A percentile compares a stretch with the other conserved stretches of the same genome.
phyloP scores from a whole-genome alignment of 2,888 invertebrate species.

The Plemyria rubiginata region DNA sequence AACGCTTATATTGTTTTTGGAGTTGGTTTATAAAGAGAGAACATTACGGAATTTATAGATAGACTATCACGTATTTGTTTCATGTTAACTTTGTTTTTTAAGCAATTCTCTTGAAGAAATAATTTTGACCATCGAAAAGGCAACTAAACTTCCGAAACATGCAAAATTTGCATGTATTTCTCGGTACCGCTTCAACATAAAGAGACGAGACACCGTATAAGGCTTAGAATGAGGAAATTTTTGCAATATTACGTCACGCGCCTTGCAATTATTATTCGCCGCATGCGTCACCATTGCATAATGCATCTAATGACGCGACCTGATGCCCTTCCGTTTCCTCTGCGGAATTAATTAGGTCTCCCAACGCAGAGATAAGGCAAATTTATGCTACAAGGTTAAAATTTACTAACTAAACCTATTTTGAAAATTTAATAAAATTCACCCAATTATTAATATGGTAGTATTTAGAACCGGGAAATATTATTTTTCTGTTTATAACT shows the following conservation, averaged over 20 bases:
- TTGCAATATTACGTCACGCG: conserved; percentile 26
- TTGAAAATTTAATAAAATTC: not conserved
- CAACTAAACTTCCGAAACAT: not conserved
- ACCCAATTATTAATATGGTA: too few relatives aligned
- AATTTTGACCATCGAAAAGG: not conserved
- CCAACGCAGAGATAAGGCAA: conserved; percentile 30
- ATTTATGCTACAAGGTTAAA: not conserved
- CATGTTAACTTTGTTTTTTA: not conserved
- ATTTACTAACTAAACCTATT: not conserved
- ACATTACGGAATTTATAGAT: conserved; percentile 20
- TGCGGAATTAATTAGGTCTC: conserved; percentile 70
- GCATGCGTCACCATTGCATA: conserved; percentile 71
- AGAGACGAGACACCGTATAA: conserved; percentile 2
- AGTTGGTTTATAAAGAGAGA: conserved; percentile 24
- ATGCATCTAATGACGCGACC: conserved; percentile 77
- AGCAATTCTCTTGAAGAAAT: not conserved
- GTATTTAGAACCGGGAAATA: too few relatives aligned
- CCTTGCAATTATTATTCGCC: conserved; percentile 51
- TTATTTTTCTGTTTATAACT: too few relatives aligned
- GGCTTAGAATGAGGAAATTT: conserved; percentile 5
- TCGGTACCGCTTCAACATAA: conserved; percentile 1
- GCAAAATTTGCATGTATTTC: conserved; percentile 3
- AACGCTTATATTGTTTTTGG: conserved; percentile 47
- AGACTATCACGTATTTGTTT: not conserved
- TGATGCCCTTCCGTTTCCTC: conserved; percentile 79